These are phyloP conservation scores for Sebastes jordani DNA, from an alignment of 2,797 vertebrate species.

Conservation along the genomic window DNA sequence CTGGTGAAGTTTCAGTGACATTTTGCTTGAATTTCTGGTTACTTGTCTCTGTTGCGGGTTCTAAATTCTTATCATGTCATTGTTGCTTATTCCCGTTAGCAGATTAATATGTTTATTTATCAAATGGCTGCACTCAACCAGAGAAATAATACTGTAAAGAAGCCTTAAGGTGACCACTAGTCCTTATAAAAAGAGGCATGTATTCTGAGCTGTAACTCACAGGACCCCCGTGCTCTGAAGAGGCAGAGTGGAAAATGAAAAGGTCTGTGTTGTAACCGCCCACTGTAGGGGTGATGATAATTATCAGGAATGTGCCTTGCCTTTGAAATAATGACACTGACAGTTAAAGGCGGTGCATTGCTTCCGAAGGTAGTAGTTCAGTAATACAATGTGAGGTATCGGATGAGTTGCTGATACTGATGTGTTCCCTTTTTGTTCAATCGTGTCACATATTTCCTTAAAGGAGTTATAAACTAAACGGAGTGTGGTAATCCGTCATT, in stretches of 20 bases:
- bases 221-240: not conserved
- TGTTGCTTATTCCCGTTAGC: not conserved
- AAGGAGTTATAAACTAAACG: too few species aligned
- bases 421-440: fast-evolving
- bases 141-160: not conserved
- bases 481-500: not conserved
- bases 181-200: not conserved
- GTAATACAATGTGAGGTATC: not conserved
- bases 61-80: not conserved
- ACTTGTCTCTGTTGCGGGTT: not conserved
- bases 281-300: constrained; percentile 25
- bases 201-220: not conserved
- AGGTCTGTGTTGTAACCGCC: constrained; percentile 7
- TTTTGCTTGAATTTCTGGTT: not conserved
- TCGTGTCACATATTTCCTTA: too few species aligned
- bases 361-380: not conserved
- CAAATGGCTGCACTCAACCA: not conserved
- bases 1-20: not conserved
- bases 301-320: constrained; percentile 7
- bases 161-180: not conserved
- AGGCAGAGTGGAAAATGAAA: constrained; percentile 18
- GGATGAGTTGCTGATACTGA: not conserved
- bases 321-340: constrained; percentile 22
- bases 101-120: not conserved
- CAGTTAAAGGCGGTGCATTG: not conserved